phyloP scores from a whole-genome alignment of 2,888 invertebrate genomes.

The Cheilosia vernalis region DNA sequence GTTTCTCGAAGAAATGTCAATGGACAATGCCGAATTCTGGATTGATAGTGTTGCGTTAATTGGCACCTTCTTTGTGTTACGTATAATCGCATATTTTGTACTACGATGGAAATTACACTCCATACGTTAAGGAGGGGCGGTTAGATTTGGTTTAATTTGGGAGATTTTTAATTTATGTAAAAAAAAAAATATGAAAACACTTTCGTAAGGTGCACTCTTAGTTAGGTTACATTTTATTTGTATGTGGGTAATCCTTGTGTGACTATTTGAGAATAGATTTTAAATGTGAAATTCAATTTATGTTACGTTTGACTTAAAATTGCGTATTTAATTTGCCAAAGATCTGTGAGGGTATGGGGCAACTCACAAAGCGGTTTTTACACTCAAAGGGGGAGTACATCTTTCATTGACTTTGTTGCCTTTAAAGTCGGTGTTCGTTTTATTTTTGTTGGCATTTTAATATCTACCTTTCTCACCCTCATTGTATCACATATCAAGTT shows the following conservation, averaged over 20 bases:
- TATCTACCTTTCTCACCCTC: not conserved
- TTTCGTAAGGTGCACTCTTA: conserved; percentile 9
- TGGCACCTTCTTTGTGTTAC: conserved; percentile 90
- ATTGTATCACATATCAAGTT: conserved; percentile 4
- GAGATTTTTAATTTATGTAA: conserved; percentile 25
- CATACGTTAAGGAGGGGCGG: conserved; percentile 80
- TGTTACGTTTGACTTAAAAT: not conserved
- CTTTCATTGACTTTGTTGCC: not conserved
- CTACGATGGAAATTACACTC: conserved; percentile 90
- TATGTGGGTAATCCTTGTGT: not conserved
- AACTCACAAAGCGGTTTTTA: not conserved
- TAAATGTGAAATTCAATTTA: not conserved
- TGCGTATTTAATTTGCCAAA: not conserved
- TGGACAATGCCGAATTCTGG: conserved; percentile 91
- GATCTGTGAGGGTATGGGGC: not conserved
- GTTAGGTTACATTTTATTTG: not conserved
- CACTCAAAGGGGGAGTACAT: not conserved
- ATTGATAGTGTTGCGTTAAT: conserved; percentile 92
- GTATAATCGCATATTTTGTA: conserved; percentile 92
- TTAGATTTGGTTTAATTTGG: conserved; percentile 6
- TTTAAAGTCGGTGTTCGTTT: not conserved
- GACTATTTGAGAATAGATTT: not conserved
- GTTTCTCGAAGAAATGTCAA: conserved; percentile 93
- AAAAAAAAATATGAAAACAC: not conserved
- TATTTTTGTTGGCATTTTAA: not conserved